Percentiles rank a stretch among this genome's conserved stretches.
Evolutionary conservation across 2,797 vertebrate species (phyloP).

Genomic region (Pitangus sulphuratus): DNA sequence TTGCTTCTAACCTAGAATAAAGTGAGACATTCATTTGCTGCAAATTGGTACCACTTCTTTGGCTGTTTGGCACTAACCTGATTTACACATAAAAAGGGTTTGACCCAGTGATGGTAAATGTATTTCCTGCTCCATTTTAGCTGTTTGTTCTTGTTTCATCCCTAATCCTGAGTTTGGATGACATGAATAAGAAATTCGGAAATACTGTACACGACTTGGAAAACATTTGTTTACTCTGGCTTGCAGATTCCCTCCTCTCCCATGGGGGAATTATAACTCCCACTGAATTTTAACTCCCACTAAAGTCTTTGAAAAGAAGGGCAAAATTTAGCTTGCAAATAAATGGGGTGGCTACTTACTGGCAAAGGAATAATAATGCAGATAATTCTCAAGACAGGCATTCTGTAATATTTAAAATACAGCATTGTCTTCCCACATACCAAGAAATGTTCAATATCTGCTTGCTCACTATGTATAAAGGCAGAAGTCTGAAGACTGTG

Average conservation of each 20-base stretch:
- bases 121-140: neutral
- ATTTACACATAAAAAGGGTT: neutral
- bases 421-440: neutral
- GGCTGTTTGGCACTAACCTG: neutral
- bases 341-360: neutral
- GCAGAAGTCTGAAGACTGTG: neutral
- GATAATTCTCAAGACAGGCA: neutral
- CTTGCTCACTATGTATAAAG: neutral
- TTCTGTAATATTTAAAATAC: neutral
- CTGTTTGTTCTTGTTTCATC: neutral
- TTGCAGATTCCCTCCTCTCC: neutral
- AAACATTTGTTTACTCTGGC: neutral
- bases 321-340: neutral
- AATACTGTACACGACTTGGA: neutral
- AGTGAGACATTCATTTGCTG: neutral
- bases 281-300: neutral
- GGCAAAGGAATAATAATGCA: neutral
- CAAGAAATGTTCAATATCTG: neutral
- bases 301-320: neutral
- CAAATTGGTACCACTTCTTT: neutral
- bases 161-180: neutral
- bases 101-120: neutral
- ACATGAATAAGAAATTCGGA: slow-evolving; percentile 3
- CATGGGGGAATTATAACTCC: neutral
- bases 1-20: slow-evolving; percentile 29